Base-by-base conservation (phyloP, 2,797 vertebrate species). In the Aplochiton taeniatus region DNA sequence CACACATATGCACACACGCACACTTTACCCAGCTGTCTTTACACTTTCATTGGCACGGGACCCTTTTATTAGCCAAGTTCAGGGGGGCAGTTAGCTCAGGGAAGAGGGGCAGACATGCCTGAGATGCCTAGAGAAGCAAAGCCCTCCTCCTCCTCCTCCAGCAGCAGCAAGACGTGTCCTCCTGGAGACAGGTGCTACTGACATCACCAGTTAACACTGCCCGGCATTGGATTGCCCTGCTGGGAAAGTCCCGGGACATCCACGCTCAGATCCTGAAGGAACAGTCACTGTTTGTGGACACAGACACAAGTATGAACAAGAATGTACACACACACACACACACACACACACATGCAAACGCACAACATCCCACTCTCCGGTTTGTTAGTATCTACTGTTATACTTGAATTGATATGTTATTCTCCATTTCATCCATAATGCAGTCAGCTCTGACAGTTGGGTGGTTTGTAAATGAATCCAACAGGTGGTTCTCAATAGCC, bases 401-500 rank as follows among this genome's bases (percentile, higher is more conserved):
- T 31, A 31, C 31, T 31, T 31, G 2, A 31, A 74, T 79, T 72
- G 84, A 72, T 12, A 65, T 70, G 84, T 77, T 49, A 43, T 63
- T 60, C 59, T 63, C 52, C 58, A 60, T 73, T 61, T 68, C 74
- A 78, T 75, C 75, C 61, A 74, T 80, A 68, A 3, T 18, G 63
- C 69, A 73, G 46, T 10, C 57, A 65, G 61, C 71, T 31, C 31
- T 6, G 71, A 73, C 68, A 68, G 85, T 80, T 61, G 79, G 88
- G 85, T 89, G 84, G 82, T 83, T 70, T 82, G 87, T 85, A 88
- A 87, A 85, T 79, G 76, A 86, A 83, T 87, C 88, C 31, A 31
- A 90, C 89, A 92, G 90, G 85, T 90, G 87, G 82, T 79, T 81
- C 78, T 88, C 76, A 83, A 83, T 82, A 70, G 79, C 73, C 61